Percentiles rank a stretch among this genome's conserved stretches.
phyloP scores from a whole-genome alignment of 2,888 invertebrate genomes.

The Drosophila ustulata region DNA sequence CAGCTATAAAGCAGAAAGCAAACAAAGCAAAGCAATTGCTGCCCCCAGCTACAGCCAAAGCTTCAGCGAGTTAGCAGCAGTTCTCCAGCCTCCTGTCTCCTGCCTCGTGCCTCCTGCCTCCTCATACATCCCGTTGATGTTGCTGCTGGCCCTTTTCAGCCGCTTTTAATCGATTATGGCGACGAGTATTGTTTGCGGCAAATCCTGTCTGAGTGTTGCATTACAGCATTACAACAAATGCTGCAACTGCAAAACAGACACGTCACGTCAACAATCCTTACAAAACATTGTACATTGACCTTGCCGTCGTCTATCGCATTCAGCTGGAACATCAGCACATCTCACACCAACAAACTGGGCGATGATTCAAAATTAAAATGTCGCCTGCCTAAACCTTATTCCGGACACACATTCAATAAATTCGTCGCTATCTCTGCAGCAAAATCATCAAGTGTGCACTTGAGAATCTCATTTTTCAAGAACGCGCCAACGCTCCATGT shows the following conservation, averaged over 20 bases:
- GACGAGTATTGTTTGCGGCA: constrained; percentile 66
- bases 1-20: constrained; percentile 68
- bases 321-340: constrained; percentile 33
- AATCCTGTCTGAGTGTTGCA: constrained; percentile 77
- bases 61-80: constrained; percentile 2
- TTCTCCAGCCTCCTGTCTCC: not conserved
- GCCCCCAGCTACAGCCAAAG: constrained; percentile 29
- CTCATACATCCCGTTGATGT: constrained; percentile 16
- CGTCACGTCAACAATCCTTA: constrained; percentile 18
- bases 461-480: constrained; percentile 59
- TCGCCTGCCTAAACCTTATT: constrained; percentile 23
- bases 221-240: constrained; percentile 53
- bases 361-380: constrained; percentile 47
- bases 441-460: constrained; percentile 60
- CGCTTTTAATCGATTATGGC: constrained; percentile 77
- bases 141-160: constrained; percentile 53
- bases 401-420: constrained; percentile 60
- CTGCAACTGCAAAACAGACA: constrained; percentile 22
- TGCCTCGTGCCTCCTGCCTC: not conserved
- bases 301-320: constrained; percentile 58
- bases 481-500: constrained; percentile 23
- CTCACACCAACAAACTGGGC: not conserved
- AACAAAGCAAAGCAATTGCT: constrained; percentile 61
- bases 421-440: constrained; percentile 51
- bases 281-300: constrained; percentile 74